Evolutionary conservation across 2,888 invertebrate species (phyloP), one percentile per base, ranked within the genome.

Genomic region (Cerastis rubricosa): DNA sequence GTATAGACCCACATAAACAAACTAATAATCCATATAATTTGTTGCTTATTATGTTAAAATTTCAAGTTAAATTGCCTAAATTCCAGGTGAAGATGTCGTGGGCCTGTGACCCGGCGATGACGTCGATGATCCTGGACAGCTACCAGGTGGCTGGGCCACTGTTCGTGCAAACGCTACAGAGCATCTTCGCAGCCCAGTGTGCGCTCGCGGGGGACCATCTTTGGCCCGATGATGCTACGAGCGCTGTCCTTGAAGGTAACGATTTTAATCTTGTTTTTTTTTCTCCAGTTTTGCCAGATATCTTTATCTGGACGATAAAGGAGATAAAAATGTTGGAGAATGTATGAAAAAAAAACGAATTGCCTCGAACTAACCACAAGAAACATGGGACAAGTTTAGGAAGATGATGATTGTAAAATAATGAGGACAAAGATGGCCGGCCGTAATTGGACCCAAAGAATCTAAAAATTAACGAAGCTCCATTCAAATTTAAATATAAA

Each of bases 141-240:
- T 91, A 93, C 72, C 94, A 96, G 5, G 90, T 92, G 0, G 90
- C 94, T 0, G 95, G 94, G 0, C 92, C 95, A 0, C 81, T 97
- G 51, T 97, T 98, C 90, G 91, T 96, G 0, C 95, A 97, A 19
- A 91, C 97, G 0, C 89, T 98, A 61, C 97, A 97, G 78, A 96
- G 97, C 0, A 90, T 98, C 65, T 90, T 98, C 66, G 91, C 96
- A 1, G 97, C 97, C 0, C 97, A 97, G 87, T 97, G 97, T 87
- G 94, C 95, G 0, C 89, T 95, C 49, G 54, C 57, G 22, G 87
- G 89, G 22, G 89, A 88, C 67, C 89, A 88, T 57, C 78, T 89
- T 17, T 97, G 97, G 95, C 97, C 97, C 0, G 89, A 91, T 11
- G 97, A 97, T 85, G 94, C 92, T 29, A 94, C 89, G 1, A 90